Evolutionary conservation across 2,797 vertebrate genomes (phyloP).

Genomic region (Gallirallus australis): DNA sequence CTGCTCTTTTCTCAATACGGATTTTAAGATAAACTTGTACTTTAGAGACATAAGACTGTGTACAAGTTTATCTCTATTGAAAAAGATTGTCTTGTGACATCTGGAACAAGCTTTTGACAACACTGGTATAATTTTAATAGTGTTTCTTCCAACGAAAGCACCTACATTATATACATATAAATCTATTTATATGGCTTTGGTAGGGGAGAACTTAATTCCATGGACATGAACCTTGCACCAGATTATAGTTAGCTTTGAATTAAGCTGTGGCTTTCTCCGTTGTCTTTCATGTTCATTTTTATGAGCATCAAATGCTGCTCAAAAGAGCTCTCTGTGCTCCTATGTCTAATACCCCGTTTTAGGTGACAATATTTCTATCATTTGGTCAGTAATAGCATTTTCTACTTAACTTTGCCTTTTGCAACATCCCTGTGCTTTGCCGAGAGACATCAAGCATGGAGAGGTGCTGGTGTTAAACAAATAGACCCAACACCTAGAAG

Average conservation of each 20-base stretch:
- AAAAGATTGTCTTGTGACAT: neutral
- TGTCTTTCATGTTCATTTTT: neutral
- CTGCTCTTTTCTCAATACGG: no score
- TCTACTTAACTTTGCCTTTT: neutral
- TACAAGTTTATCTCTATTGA: neutral
- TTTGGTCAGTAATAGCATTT: neutral
- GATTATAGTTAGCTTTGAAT: neutral
- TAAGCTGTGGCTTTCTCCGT: neutral
- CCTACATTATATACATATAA: no score
- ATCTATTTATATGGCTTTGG: neutral
- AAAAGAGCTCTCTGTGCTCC: accelerated
- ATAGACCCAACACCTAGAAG: neutral
- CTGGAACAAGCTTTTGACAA: neutral
- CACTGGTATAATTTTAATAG: neutral
- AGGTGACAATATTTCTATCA: neutral
- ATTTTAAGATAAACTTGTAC: no score
- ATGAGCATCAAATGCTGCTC: neutral
- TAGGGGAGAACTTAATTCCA: accelerated
- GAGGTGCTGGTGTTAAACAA: accelerated
- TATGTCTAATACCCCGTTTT: accelerated
- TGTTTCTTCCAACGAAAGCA: neutral
- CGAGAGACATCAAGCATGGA: neutral
- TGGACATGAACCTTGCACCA: neutral
- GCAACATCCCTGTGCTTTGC: neutral
- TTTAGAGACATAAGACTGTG: neutral